phyloP scores from a whole-genome alignment of 2,888 invertebrate genomes.

The Amphipoea oculea region DNA sequence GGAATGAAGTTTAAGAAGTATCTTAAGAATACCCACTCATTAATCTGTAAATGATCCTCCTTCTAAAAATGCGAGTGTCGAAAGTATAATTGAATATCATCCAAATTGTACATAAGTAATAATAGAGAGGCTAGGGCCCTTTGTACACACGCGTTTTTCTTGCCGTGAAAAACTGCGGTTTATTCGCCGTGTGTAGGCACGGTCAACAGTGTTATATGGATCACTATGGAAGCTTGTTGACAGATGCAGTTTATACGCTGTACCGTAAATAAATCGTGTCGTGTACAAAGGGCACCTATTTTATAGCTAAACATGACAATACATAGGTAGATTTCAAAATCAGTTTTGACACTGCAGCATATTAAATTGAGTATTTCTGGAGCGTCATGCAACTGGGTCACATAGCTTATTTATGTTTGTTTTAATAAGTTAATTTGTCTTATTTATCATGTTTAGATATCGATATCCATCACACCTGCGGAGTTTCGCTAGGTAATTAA shows the following conservation, averaged over 20 bases:
- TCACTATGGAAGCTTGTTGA: background rate
- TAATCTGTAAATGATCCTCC: background rate
- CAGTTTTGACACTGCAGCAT: background rate
- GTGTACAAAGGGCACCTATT: background rate
- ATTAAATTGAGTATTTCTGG: background rate
- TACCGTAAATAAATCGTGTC: background rate
- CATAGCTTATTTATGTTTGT: background rate
- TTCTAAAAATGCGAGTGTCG: background rate
- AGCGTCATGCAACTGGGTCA: background rate
- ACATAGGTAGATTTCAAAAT: background rate
- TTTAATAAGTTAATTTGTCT: too few species aligned
- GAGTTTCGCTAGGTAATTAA: too few species aligned
- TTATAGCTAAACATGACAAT: background rate
- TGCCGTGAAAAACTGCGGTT: too few species aligned
- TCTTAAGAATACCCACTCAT: background rate
- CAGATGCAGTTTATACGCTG: background rate
- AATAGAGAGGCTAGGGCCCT: background rate
- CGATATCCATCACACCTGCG: too few species aligned
- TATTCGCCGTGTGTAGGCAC: too few species aligned
- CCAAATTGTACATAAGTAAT: too few species aligned
- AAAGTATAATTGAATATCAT: background rate
- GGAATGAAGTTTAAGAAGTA: background rate
- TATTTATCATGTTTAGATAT: too few species aligned
- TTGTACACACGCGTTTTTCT: too few species aligned
- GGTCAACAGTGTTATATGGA: background rate